phyloP scores from a whole-genome alignment of 2,888 invertebrate genomes.

The Platypus cylindrus region DNA sequence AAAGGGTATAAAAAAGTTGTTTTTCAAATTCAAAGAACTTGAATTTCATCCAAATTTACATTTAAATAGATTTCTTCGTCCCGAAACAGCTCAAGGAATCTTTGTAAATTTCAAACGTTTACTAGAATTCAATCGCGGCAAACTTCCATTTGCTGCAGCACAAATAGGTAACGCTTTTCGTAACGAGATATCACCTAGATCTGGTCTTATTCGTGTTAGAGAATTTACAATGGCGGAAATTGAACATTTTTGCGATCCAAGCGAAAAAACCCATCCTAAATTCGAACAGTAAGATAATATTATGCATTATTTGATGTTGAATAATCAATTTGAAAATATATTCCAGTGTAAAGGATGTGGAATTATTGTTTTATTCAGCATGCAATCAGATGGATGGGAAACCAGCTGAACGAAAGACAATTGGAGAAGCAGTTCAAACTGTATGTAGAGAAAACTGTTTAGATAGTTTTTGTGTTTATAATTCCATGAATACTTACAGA shows the following conservation, averaged over 20 bases:
- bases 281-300: slow-evolving; percentile 44
- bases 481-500: slow-evolving; percentile 31
- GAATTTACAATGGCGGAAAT: slow-evolving; percentile 99
- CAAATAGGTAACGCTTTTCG: slow-evolving; percentile 97
- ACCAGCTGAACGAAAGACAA: slow-evolving; percentile 59
- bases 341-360: slow-evolving; percentile 54
- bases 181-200: slow-evolving; percentile 98
- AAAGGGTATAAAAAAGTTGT: slow-evolving; percentile 51
- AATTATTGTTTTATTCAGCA: slow-evolving; percentile 81
- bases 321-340: too few species aligned
- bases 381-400: slow-evolving; percentile 97
- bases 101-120: slow-evolving; percentile 99
- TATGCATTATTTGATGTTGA: slow-evolving; percentile 1
- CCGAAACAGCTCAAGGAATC: slow-evolving; percentile 99
- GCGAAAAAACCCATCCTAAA: slow-evolving; percentile 77
- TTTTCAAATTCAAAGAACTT: not conserved
- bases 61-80: slow-evolving; percentile 63
- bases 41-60: too few species aligned
- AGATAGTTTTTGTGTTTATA: not conserved
- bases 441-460: slow-evolving; percentile 3
- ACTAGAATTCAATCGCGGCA: slow-evolving; percentile 93
- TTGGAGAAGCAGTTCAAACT: slow-evolving; percentile 76
- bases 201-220: slow-evolving; percentile 86
- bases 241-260: slow-evolving; percentile 96
- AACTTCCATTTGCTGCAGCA: slow-evolving; percentile 93